Evolutionary conservation across 2,888 invertebrate species (phyloP).

Genomic region (Galeruca laticollis): DNA sequence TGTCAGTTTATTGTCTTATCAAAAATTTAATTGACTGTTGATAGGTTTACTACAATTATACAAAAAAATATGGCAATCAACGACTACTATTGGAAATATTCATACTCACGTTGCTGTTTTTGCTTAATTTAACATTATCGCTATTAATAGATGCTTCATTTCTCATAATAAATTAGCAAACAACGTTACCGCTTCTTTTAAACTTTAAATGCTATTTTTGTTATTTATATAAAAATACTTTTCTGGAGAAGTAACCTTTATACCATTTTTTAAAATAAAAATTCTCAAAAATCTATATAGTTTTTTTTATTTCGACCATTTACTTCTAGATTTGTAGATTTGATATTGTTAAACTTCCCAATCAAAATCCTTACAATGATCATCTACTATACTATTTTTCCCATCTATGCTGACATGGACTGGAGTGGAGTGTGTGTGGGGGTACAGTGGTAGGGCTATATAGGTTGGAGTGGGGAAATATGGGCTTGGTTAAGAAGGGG

Average conservation of each 20-base stretch:
- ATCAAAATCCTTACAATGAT: neutral
- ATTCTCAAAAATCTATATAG: neutral
- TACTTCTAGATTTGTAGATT: no score
- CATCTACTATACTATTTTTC: neutral
- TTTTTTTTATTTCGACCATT: neutral
- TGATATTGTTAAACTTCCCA: neutral
- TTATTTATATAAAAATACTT: neutral
- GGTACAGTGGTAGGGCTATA: no score
- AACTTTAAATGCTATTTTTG: slow-evolving; percentile 13
- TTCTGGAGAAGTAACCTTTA: slow-evolving; percentile 16
- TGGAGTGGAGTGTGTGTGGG: no score
- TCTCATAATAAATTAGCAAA: neutral
- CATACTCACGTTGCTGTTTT: neutral
- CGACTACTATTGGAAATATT: neutral
- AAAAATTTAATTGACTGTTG: neutral
- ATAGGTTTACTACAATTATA: neutral
- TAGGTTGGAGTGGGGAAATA: no score
- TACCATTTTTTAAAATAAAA: slow-evolving; percentile 13
- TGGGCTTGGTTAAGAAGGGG: no score
- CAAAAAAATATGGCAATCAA: neutral
- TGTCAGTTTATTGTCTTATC: neutral
- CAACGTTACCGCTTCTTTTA: neutral
- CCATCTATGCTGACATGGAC: no score
- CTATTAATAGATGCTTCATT: slow-evolving; percentile 17
- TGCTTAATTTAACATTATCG: slow-evolving; percentile 5